Evolutionary conservation across 2,797 vertebrate genomes (phyloP).

Genomic region (Coregonus ussuriensis): DNA sequence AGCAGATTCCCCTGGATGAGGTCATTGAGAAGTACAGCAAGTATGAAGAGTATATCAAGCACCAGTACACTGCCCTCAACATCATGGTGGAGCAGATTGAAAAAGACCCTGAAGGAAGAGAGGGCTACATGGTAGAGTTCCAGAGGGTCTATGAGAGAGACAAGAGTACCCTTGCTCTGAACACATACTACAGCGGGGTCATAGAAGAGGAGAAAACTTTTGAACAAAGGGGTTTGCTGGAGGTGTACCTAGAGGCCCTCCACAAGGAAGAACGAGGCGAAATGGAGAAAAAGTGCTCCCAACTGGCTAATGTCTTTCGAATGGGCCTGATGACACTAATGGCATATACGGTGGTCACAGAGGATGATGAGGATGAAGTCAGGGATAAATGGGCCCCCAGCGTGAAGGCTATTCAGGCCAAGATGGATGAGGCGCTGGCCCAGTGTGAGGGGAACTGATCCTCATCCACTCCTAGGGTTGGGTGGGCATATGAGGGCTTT

Average conservation of each 20-base stretch:
- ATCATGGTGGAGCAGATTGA: constrained; percentile 47
- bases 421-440: constrained; percentile 48
- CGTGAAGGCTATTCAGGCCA: constrained; percentile 41
- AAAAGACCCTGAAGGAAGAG: constrained; percentile 23
- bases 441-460: constrained; percentile 42
- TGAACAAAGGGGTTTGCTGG: constrained; percentile 42
- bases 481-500: background rate
- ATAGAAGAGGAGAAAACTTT: constrained; percentile 4
- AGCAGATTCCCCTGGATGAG: constrained; percentile 45
- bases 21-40: constrained; percentile 50
- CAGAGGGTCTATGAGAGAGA: constrained; percentile 46
- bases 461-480: background rate
- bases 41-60: constrained; percentile 55
- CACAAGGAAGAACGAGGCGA: constrained; percentile 38
- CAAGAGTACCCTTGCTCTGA: constrained; percentile 40
- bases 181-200: constrained; percentile 50
- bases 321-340: constrained; percentile 55
- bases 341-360: constrained; percentile 50
- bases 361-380: constrained; percentile 54
- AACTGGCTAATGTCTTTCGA: constrained; percentile 53
- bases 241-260: constrained; percentile 46
- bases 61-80: constrained; percentile 51
- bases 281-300: constrained; percentile 55
- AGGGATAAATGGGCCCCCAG: constrained; percentile 47
- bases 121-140: constrained; percentile 41